These are phyloP conservation scores for Drosophila neocordata DNA, from an alignment of 1,140 invertebrate genomes.

Conservation along the genomic window DNA sequence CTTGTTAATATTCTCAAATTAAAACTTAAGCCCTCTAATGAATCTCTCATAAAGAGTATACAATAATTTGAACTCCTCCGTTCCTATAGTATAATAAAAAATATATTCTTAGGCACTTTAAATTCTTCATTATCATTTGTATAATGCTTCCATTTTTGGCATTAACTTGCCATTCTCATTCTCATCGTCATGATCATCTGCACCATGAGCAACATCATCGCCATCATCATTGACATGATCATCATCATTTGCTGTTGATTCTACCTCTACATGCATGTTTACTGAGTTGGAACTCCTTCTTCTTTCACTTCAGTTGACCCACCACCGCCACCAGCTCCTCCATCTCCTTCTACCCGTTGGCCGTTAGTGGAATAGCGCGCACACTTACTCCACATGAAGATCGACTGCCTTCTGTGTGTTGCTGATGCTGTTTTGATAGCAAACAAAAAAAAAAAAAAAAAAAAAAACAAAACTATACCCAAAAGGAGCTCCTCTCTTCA, in stretches of 20 bases:
- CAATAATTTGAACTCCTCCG: background rate
- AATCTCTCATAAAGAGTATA: too few relatives aligned
- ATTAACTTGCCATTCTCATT: constrained; percentile 4
- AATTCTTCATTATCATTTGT: background rate
- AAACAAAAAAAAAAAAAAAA: constrained; percentile 35
- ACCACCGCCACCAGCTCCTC: background rate
- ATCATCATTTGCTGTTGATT: constrained; percentile 9
- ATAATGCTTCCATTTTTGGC: background rate
- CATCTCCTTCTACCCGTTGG: background rate
- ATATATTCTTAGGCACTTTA: background rate
- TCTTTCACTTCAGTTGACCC: constrained; percentile 3
- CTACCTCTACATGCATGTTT: constrained; percentile 28
- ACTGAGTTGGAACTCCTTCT: constrained; percentile 48
- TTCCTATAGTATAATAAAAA: background rate
- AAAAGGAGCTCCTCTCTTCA: constrained; percentile 33
- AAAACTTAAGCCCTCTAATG: too few relatives aligned
- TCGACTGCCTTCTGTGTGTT: constrained; percentile 19
- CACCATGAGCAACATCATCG: background rate
- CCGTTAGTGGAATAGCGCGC: background rate
- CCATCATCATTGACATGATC: constrained; percentile 6
- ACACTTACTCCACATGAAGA: constrained; percentile 24
- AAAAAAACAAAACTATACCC: constrained; percentile 1
- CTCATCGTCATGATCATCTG: background rate
- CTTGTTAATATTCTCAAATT: too few relatives aligned
- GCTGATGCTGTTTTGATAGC: constrained; percentile 52